Conservation (phyloP, 2,888 invertebrate species). For the Diarsia rubi region DNA sequence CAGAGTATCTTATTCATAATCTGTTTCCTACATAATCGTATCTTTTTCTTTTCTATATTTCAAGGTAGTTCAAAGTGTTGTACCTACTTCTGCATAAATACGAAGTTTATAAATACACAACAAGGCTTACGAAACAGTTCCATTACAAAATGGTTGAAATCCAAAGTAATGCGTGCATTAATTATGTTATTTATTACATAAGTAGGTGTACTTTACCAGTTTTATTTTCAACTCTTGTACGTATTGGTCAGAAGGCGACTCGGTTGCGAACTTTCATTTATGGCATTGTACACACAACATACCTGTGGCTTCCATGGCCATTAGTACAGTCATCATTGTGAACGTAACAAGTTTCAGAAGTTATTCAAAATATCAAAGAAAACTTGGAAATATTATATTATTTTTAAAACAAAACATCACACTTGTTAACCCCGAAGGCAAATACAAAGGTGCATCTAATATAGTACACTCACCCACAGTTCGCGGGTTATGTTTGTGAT, state of each 20-base stretch:
- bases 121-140: constrained; percentile 20
- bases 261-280: constrained; percentile 49
- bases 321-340: constrained; percentile 25
- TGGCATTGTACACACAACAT: constrained; percentile 32
- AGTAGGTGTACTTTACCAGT: constrained; percentile 22
- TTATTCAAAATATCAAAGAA: not conserved
- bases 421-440: no score
- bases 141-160: constrained; percentile 10
- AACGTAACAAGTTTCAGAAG: not conserved
- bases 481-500: not conserved
- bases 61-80: constrained; percentile 11
- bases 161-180: constrained; percentile 28
- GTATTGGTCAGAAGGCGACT: constrained; percentile 26
- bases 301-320: constrained; percentile 11
- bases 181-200: constrained; percentile 13
- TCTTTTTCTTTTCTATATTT: not conserved
- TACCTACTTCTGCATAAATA: not conserved
- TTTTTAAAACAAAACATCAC: not conserved
- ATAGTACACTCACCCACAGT: not conserved
- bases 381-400: not conserved
- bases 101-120: constrained; percentile 7
- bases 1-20: not conserved
- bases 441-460: not conserved
- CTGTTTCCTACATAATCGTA: not conserved
- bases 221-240: constrained; percentile 24